Percentiles rank a stretch among this genome's conserved stretches.
Evolutionary conservation across 2,797 vertebrate species (phyloP).

Genomic region (Crocidura indochinensis): DNA sequence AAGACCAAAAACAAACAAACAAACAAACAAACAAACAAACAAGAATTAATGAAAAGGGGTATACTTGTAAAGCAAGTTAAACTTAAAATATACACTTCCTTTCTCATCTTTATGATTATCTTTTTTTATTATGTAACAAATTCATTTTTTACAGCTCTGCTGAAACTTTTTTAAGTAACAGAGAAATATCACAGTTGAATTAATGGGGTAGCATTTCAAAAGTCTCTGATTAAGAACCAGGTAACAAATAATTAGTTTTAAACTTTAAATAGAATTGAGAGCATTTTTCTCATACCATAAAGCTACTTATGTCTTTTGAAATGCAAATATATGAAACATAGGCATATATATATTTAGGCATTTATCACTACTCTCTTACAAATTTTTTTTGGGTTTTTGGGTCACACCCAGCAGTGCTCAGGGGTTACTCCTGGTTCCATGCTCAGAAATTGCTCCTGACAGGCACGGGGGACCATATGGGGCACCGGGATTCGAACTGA

Average conservation of each 20-base stretch:
- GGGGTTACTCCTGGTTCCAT: too few species aligned
- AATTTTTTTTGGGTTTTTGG: too few species aligned
- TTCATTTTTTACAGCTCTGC: background rate
- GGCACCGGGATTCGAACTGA: too few species aligned
- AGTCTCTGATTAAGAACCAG: constrained; percentile 17
- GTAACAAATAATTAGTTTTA: constrained; percentile 38
- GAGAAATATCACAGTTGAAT: background rate
- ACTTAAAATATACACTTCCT: background rate
- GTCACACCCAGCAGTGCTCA: too few species aligned
- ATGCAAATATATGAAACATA: background rate
- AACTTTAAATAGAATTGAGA: background rate
- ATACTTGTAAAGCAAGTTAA: constrained; percentile 25
- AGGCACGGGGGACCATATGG: too few species aligned
- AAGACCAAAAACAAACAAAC: too few species aligned
- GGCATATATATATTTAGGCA: background rate
- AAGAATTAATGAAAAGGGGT: too few species aligned
- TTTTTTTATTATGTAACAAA: background rate
- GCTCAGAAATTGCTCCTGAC: too few species aligned
- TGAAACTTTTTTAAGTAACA: constrained; percentile 19
- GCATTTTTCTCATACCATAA: too few species aligned
- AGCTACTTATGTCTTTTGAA: too few species aligned
- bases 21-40: too few species aligned
- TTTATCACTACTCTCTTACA: background rate
- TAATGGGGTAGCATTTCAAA: background rate
- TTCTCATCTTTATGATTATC: background rate